A percentile compares a stretch with the other conserved stretches of the same genome.
Evolutionary conservation across 2,888 invertebrate genomes (phyloP).

Genomic region (Saturnia pavonia): DNA sequence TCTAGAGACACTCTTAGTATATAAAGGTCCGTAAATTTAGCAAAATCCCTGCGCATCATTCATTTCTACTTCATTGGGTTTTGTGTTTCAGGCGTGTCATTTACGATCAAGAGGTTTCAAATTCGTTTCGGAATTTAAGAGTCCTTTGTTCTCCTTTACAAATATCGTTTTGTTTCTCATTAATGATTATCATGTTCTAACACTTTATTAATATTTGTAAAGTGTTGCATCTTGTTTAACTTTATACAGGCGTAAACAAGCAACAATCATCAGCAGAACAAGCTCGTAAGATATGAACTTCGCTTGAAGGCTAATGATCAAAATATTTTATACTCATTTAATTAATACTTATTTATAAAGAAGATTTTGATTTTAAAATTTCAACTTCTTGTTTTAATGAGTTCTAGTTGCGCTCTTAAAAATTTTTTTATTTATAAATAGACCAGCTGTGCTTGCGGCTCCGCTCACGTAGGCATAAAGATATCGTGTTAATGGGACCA

Average conservation of each 20-base stretch:
- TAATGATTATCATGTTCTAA: neutral
- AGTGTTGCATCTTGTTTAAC: neutral
- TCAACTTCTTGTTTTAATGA: too few relatives aligned
- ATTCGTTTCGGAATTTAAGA: constrained; percentile 30
- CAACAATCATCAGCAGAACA: too few relatives aligned
- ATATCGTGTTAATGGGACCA: too few relatives aligned
- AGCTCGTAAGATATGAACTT: too few relatives aligned
- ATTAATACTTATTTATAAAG: too few relatives aligned
- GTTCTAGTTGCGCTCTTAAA: too few relatives aligned
- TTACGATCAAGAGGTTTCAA: constrained; percentile 42
- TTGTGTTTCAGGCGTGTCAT: constrained; percentile 49
- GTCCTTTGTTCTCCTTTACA: constrained; percentile 21
- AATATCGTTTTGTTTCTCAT: constrained; percentile 16
- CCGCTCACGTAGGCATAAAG: too few relatives aligned
- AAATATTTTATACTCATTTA: too few relatives aligned
- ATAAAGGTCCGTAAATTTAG: constrained; percentile 31
- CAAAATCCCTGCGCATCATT: constrained; percentile 49
- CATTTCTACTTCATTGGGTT: constrained; percentile 49
- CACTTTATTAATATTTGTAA: neutral
- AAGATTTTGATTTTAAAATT: too few relatives aligned
- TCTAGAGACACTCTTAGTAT: constrained; percentile 15
- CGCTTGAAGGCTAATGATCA: too few relatives aligned
- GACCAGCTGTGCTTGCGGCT: too few relatives aligned
- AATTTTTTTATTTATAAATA: too few relatives aligned
- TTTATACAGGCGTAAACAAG: neutral